These are phyloP conservation scores for Menura novaehollandiae DNA, from an alignment of 2,113 vertebrate species.

Conservation along the genomic window DNA sequence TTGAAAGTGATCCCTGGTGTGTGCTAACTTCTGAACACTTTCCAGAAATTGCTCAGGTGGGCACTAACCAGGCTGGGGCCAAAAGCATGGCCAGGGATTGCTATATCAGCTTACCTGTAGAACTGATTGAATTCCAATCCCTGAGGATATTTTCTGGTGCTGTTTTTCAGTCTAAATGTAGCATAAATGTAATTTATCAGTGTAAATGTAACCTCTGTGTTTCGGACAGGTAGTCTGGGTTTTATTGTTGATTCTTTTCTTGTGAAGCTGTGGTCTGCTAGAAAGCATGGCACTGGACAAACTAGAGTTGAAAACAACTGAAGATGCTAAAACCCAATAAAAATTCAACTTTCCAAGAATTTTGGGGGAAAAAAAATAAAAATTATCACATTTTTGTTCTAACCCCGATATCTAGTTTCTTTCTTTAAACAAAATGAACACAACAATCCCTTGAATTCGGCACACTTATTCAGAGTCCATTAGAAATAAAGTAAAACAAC, in stretches of 20 bases:
- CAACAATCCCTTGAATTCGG: not conserved
- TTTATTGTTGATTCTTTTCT: not conserved
- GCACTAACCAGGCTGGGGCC: not conserved
- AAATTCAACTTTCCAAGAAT: not conserved
- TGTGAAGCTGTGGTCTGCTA: not conserved
- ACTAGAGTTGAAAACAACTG: not conserved
- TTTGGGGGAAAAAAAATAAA: rapidly evolving
- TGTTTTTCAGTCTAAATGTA: not conserved
- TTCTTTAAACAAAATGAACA: not conserved
- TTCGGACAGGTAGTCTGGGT: not conserved
- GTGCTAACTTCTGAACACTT: not conserved
- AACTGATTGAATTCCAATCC: not conserved
- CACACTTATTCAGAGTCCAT: not conserved
- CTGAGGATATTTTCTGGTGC: not conserved
- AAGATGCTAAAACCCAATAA: not conserved
- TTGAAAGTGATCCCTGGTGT: not conserved
- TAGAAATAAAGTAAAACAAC: not conserved
- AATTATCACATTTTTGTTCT: not conserved
- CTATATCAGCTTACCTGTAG: not conserved
- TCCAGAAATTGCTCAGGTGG: not conserved
- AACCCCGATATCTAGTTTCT: not conserved
- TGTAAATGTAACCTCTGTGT: not conserved
- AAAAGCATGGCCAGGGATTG: not conserved
- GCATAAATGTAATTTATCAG: not conserved
- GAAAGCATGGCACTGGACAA: not conserved